Conservation (phyloP, 2,113 vertebrate species). For the Pygoscelis adeliae region DNA sequence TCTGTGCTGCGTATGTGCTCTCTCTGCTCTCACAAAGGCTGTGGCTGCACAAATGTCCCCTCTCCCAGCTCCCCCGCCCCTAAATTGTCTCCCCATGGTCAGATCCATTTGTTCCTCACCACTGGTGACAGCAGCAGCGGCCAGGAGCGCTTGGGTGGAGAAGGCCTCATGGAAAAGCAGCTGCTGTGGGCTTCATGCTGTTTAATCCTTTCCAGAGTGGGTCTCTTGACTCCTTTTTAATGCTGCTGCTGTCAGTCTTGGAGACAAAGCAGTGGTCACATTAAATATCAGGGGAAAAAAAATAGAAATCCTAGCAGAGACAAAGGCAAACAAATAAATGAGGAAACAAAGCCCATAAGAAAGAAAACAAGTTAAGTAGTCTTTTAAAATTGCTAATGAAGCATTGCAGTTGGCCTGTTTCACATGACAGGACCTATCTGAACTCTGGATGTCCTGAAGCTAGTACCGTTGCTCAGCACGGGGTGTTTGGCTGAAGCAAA, state of each 20-base stretch:
- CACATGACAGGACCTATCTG: neutral
- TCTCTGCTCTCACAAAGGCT: neutral
- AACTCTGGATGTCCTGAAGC: neutral
- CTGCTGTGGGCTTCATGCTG: neutral
- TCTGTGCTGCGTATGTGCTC: neutral
- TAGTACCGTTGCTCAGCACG: rapidly evolving
- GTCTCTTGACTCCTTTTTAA: neutral
- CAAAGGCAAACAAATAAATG: neutral
- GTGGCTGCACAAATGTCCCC: neutral
- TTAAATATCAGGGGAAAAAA: neutral
- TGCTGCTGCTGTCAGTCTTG: neutral
- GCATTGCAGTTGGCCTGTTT: neutral
- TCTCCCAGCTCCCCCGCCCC: rapidly evolving
- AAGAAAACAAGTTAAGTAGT: neutral
- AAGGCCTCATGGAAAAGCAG: constrained; percentile 1
- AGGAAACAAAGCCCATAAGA: neutral
- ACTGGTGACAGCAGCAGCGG: neutral
- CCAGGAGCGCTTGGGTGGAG: neutral
- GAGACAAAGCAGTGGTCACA: neutral
- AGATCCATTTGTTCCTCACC: neutral
- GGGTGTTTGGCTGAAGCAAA: neutral
- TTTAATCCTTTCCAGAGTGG: constrained; percentile 39
- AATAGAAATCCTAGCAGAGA: neutral
- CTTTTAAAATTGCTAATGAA: neutral
- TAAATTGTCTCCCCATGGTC: neutral